Evolutionary conservation across 2,113 vertebrate genomes (phyloP).

Genomic region (Rhegmatorhina hoffmannsi): DNA sequence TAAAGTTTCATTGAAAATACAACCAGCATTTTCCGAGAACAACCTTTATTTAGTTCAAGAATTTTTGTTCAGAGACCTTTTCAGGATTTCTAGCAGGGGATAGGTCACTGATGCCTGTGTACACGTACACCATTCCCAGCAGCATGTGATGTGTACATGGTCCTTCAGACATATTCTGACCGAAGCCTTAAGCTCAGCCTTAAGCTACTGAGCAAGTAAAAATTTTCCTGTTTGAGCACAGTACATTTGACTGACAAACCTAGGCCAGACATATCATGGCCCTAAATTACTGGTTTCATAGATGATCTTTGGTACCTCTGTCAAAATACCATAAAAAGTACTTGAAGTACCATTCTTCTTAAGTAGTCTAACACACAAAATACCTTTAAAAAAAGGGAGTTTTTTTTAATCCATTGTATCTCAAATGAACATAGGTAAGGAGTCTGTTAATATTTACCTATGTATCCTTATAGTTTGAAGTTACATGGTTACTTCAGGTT

Average conservation of each 20-base stretch:
- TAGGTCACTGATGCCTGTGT: neutral
- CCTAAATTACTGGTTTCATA: neutral
- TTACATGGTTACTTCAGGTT: neutral
- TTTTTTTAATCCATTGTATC: neutral
- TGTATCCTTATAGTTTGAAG: neutral
- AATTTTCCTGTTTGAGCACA: neutral
- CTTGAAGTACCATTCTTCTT: neutral
- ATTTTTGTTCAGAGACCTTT: neutral
- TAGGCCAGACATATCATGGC: neutral
- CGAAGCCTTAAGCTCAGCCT: neutral
- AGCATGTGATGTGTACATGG: accelerated
- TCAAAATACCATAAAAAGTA: neutral
- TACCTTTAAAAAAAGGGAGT: neutral
- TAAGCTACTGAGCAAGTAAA: neutral
- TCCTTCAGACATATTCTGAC: neutral
- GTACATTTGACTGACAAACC: neutral
- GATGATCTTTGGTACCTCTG: neutral
- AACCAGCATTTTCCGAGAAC: neutral
- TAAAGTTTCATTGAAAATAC: neutral
- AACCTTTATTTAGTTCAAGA: neutral
- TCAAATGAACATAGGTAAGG: neutral
- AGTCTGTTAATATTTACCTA: neutral
- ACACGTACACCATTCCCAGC: neutral
- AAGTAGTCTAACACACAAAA: neutral
- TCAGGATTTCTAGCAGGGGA: neutral